Base-by-base conservation (phyloP, 2,113 vertebrate species). In the Himantopus leucocephalus region DNA sequence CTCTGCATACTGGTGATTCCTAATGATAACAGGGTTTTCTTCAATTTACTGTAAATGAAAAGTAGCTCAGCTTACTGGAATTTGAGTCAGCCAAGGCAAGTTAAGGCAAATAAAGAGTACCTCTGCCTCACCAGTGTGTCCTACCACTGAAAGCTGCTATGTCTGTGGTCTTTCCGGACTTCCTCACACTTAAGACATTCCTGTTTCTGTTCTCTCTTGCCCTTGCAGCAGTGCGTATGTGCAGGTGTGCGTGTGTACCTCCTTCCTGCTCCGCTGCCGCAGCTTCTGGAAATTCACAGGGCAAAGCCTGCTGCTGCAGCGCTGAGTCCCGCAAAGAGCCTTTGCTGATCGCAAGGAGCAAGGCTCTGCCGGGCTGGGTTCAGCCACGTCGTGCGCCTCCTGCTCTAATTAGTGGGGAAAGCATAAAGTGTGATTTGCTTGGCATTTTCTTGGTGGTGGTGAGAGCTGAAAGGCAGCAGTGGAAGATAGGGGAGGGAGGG, bases 81-180 rank as follows among this genome's bases (percentile, higher is more conserved):
- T 94, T 79, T 96, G 96, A 97, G 95, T 97, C 97, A 97, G 94
- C 43, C 81, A 62, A 94, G 92, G 77, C 95, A 97, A 95, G 94
- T 95, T 89, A 94, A 95, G 95, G 92, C 96, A 95, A 91, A 94
- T 63, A 73, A 88, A 88, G 70, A 87, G 79, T 53, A 77, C 56
- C 45, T 96, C 84, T 97, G 92, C 86, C 84, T 93, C 76, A 45
- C 43, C 81, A 84, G 24, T 19, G 77, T 79, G 81, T 93, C 96
- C 94, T 96, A 32, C 87, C 66, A 35, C 93, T 43, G 52, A 75
- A 74, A 66, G 47, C 91, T 89, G 82, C 79, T 92, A 10, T 3
- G 76, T 94, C 94, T 97, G 68, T 90, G 84, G 86, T 94, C 89
- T 91, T 96, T 96, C 96, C 35, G 35, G 83, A 89, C 95, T 91